Evolutionary conservation across 1,140 invertebrate genomes (phyloP).

Genomic region (Anagrus nilaparvatae): DNA sequence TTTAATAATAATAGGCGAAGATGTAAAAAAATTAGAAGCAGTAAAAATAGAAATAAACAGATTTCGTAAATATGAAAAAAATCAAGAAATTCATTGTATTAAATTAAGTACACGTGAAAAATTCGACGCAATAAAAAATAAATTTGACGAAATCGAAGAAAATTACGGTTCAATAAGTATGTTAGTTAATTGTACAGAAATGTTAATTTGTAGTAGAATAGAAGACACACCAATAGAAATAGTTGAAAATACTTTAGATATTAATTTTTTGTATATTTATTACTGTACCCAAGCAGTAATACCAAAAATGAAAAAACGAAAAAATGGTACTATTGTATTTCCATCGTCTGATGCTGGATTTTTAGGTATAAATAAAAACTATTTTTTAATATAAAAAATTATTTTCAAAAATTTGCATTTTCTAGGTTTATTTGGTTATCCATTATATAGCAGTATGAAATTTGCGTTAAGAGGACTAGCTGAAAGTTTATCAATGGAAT

Average conservation of each 20-base stretch:
- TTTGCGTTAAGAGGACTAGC: slow-evolving; percentile 91
- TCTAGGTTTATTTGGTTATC: slow-evolving; percentile 72
- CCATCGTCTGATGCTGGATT: slow-evolving; percentile 85
- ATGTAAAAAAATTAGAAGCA: no score
- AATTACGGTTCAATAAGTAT: slow-evolving; percentile 70
- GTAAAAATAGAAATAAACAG: no score
- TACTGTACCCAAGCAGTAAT: slow-evolving; percentile 60
- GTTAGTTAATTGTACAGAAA: slow-evolving; percentile 87
- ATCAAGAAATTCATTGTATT: no score
- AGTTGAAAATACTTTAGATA: slow-evolving; percentile 58
- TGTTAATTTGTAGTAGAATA: slow-evolving; percentile 65
- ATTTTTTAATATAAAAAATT: no score
- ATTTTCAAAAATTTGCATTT: slow-evolving; percentile 3
- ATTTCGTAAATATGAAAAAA: no score
- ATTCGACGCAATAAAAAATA: slow-evolving; percentile 51
- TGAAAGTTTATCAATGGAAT: slow-evolving; percentile 87
- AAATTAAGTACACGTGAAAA: no score
- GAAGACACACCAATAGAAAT: slow-evolving; percentile 68
- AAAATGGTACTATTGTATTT: slow-evolving; percentile 70
- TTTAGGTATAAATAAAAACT: slow-evolving; percentile 69
- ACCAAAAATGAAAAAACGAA: slow-evolving; percentile 57
- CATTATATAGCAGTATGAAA: slow-evolving; percentile 85
- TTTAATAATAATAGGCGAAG: no score
- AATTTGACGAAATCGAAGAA: slow-evolving; percentile 51
- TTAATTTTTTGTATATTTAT: slow-evolving; percentile 65